A percentile compares a stretch with the other conserved stretches of the same genome.
These are phyloP conservation scores for Lerista edwardsae DNA, from an alignment of 2,797 vertebrate species.

Conservation along the genomic window DNA sequence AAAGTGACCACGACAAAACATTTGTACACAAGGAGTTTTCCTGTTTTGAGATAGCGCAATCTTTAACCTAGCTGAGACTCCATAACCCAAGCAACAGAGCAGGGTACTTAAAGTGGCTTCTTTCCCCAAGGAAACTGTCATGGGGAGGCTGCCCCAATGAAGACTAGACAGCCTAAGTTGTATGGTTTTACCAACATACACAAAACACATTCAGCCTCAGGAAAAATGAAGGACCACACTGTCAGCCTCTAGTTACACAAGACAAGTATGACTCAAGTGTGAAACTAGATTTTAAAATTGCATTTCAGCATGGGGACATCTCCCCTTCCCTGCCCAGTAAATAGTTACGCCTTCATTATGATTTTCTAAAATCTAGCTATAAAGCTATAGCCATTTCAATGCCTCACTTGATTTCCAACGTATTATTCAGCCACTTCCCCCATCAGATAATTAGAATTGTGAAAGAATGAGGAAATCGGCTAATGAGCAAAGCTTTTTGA, in stretches of 20 bases:
- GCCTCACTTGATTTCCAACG: conserved; percentile 48
- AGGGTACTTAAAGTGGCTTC: neutral
- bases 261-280: conserved; percentile 32
- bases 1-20: neutral
- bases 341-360: conserved; percentile 27
- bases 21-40: neutral
- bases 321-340: neutral
- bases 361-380: neutral
- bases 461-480: conserved; percentile 30
- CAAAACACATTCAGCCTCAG: neutral
- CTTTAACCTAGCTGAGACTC: neutral
- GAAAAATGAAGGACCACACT: neutral
- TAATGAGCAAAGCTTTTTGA: conserved; percentile 20
- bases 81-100: neutral
- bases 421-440: conserved; percentile 25
- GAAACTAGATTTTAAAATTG: conserved; percentile 37
- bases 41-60: no score
- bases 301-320: conserved; percentile 5
- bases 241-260: conserved; percentile 4
- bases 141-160: neutral
- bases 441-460: conserved; percentile 56
- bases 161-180: neutral
- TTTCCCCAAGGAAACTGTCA: neutral
- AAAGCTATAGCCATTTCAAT: conserved; percentile 46
- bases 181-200: neutral